These are phyloP conservation scores for Psophia crepitans DNA, from an alignment of 2,113 vertebrate genomes.

Conservation along the genomic window DNA sequence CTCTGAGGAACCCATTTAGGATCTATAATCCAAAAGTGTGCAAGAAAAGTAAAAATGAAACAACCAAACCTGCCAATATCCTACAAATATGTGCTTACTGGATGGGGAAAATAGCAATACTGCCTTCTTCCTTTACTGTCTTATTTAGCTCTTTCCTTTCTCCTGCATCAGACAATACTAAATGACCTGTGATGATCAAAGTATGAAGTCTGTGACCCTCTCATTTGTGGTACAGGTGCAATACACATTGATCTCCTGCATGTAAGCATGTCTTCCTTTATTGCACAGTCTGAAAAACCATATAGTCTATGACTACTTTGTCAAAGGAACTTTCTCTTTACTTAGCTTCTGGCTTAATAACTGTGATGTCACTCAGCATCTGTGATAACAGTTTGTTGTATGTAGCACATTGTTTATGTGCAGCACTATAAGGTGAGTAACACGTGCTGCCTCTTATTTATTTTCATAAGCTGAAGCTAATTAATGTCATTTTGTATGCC, in stretches of 20 bases:
- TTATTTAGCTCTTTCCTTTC: not conserved
- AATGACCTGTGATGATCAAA: not conserved
- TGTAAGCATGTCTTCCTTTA: not conserved
- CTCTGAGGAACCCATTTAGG: not conserved
- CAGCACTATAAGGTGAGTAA: constrained; percentile 13
- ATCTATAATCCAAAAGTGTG: not conserved
- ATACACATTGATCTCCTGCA: not conserved
- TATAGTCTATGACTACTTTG: not conserved
- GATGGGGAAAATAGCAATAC: not conserved
- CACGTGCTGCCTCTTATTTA: not conserved
- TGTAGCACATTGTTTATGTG: not conserved
- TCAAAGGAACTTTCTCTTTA: not conserved
- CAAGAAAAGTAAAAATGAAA: not conserved
- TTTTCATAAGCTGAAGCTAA: constrained; percentile 23
- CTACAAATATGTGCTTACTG: not conserved
- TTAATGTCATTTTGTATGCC: not conserved
- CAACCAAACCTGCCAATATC: not conserved
- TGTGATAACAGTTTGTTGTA: not conserved
- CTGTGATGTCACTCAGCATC: not conserved
- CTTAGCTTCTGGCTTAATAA: not conserved
- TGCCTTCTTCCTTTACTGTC: not conserved
- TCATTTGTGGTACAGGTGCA: not conserved
- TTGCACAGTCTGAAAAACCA: not conserved
- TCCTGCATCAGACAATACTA: not conserved
- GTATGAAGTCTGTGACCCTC: not conserved